Percentiles rank a stretch among this genome's conserved stretches.
Evolutionary conservation across 2,888 invertebrate species (phyloP).

Genomic region (Drosophila emarginata): DNA sequence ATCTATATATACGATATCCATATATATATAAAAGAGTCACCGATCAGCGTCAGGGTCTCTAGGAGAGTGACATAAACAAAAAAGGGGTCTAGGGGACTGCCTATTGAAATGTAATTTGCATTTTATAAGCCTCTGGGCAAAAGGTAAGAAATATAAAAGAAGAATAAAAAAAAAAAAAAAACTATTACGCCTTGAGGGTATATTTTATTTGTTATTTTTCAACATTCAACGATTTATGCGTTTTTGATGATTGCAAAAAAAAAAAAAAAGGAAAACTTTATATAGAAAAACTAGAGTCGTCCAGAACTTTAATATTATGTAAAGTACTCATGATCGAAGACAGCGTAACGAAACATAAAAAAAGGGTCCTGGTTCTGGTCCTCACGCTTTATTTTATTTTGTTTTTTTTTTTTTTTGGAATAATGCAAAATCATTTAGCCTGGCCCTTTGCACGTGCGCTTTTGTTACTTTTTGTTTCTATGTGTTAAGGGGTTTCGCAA

Average conservation of each 20-base stretch:
- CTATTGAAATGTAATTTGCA: slow-evolving; percentile 77
- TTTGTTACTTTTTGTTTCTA: background rate
- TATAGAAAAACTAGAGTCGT: slow-evolving; percentile 45
- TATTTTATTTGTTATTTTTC: slow-evolving; percentile 10
- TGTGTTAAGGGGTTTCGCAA: slow-evolving; percentile 44
- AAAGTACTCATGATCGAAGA: slow-evolving; percentile 68
- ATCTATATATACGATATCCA: background rate
- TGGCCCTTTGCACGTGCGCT: slow-evolving; percentile 62
- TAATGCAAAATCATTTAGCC: slow-evolving; percentile 55
- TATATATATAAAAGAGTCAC: background rate
- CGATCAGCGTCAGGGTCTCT: slow-evolving; percentile 11
- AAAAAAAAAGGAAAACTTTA: background rate
- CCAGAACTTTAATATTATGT: slow-evolving; percentile 58
- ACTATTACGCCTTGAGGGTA: slow-evolving; percentile 40
- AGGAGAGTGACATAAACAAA: slow-evolving; percentile 12
- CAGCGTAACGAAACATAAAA: slow-evolving; percentile 13
- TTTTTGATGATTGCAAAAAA: slow-evolving; percentile 73
- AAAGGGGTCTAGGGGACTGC: slow-evolving; percentile 19
- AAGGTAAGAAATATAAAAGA: slow-evolving; percentile 24
- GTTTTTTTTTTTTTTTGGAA: background rate
- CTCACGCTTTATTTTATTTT: background rate
- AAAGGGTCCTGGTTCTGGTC: slow-evolving; percentile 1
- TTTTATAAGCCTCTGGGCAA: slow-evolving; percentile 60
- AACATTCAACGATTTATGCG: slow-evolving; percentile 70
- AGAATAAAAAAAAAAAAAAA: slow-evolving; percentile 11